Conservation (phyloP, 2,113 vertebrate species). For the Toxotes chatareus region DNA sequence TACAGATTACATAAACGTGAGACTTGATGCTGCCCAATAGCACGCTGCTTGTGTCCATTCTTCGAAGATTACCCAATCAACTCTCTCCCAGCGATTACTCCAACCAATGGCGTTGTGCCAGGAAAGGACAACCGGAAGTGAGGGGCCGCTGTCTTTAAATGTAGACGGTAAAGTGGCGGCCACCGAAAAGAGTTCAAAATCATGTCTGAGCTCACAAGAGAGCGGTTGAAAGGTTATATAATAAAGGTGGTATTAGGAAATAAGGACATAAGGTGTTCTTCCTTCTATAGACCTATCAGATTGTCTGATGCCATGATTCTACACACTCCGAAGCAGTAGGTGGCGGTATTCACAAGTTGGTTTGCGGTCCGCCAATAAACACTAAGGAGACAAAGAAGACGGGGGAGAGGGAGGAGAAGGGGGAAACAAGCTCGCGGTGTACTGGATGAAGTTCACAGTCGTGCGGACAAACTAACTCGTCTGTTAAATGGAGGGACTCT, state of each 20-base stretch:
- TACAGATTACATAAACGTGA: conserved; percentile 36
- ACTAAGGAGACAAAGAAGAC: no score
- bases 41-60: neutral
- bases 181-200: neutral
- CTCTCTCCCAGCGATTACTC: neutral
- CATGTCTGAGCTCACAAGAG: no score
- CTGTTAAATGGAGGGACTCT: neutral
- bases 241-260: no score
- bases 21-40: conserved; percentile 47
- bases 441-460: neutral
- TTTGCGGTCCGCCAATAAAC: no score
- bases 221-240: no score
- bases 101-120: conserved; percentile 67
- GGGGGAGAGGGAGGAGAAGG: no score
- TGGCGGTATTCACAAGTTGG: no score
- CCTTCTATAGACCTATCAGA: no score
- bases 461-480: neutral
- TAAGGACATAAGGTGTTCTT: no score
- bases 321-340: no score
- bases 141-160: conserved; percentile 20
- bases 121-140: conserved; percentile 79
- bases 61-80: conserved; percentile 61
- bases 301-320: no score
- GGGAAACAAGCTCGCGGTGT: neutral
- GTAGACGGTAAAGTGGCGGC: conserved; percentile 4